Conservation (phyloP, 2,888 invertebrate genomes). For the Smittia aterrima region DNA sequence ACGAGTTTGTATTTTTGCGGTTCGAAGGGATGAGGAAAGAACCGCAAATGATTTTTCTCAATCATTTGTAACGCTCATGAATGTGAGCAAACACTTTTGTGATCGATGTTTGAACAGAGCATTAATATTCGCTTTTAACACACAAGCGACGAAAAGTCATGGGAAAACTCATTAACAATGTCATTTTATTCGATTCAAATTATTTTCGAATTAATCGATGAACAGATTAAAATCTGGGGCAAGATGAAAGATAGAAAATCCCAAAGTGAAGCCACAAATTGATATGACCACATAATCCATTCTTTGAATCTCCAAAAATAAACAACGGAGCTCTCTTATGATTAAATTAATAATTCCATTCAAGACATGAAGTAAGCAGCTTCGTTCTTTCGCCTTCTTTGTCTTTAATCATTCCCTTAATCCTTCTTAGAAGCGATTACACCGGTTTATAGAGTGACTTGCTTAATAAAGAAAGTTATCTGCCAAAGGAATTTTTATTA, state of each 20-base stretch:
- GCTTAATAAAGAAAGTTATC: not conserved
- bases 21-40: not conserved
- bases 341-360: not conserved
- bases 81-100: not conserved
- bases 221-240: not conserved
- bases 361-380: not conserved
- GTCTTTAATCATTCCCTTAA: slow-evolving; percentile 15
- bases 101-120: slow-evolving; percentile 4
- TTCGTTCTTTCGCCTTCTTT: not conserved
- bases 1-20: not conserved
- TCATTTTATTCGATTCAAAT: not conserved
- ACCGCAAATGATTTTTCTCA: not conserved
- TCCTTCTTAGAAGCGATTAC: slow-evolving; percentile 28
- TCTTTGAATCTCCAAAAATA: not conserved
- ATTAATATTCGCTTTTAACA: slow-evolving; percentile 8
- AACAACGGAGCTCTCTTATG: not conserved
- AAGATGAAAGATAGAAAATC: not conserved
- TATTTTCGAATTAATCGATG: not conserved
- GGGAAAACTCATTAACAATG: not conserved
- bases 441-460: not conserved
- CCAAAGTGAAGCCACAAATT: not conserved
- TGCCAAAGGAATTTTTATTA: not conserved
- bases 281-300: slow-evolving; percentile 24
- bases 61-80: not conserved
- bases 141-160: not conserved